Conservation (phyloP, 1,140 invertebrate genomes). For the Archivesica marissinica region DNA sequence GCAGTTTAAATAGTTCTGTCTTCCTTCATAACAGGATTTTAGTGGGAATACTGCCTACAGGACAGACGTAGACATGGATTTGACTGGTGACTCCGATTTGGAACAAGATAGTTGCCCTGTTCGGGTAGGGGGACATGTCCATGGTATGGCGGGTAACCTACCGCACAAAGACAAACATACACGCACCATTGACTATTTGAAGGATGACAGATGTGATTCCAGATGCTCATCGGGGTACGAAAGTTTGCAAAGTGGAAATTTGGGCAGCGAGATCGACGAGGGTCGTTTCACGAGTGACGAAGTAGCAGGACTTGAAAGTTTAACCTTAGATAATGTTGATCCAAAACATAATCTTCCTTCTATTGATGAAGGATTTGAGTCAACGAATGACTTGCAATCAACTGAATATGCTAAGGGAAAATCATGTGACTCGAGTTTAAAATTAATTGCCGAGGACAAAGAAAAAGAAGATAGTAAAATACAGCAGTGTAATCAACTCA, state of each 20-base stretch:
- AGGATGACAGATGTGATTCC: conserved; percentile 33
- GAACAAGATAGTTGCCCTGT: neutral
- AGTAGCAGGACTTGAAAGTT: neutral
- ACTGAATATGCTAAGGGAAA: no score
- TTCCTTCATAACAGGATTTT: neutral
- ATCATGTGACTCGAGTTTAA: neutral
- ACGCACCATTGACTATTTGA: neutral
- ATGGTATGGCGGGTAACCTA: neutral
- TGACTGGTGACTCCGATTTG: neutral
- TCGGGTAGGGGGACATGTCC: neutral
- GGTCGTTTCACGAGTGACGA: conserved; percentile 11
- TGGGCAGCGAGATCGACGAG: neutral
- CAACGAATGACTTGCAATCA: neutral
- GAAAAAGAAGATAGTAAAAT: conserved; percentile 7
- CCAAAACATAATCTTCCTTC: neutral
- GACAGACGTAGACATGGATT: conserved; percentile 14
- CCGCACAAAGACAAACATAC: neutral
- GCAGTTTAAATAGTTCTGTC: neutral
- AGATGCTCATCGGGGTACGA: conserved; percentile 19
- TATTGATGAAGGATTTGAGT: conserved; percentile 37
- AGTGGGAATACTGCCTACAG: neutral
- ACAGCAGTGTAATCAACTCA: neutral
- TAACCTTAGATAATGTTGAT: neutral
- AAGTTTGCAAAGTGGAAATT: conserved; percentile 4
- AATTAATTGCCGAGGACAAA: neutral